These are phyloP conservation scores for Synanthedon andrenaeformis DNA, from an alignment of 2,888 invertebrate species.

Conservation along the genomic window DNA sequence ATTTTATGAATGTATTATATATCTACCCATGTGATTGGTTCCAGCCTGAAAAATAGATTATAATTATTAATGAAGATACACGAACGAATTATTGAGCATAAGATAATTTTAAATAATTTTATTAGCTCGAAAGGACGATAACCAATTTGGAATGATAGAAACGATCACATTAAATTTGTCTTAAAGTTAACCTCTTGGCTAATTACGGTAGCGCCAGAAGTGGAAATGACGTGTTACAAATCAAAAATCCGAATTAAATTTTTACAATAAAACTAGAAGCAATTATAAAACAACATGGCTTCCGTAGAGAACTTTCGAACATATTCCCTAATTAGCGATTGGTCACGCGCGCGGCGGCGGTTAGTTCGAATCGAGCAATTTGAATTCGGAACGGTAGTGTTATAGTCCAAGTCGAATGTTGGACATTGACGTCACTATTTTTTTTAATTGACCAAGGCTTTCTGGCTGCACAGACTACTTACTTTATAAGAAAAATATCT, in stretches of 20 bases:
- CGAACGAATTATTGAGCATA: too few species aligned
- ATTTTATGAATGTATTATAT: too few species aligned
- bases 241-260: slow-evolving; percentile 56
- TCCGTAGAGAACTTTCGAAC: slow-evolving; percentile 51
- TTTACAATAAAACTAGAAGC: slow-evolving; percentile 24
- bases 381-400: slow-evolving; percentile 55
- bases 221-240: slow-evolving; percentile 49
- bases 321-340: slow-evolving; percentile 68
- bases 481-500: background rate
- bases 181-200: too few species aligned
- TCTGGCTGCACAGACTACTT: background rate
- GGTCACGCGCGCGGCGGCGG: slow-evolving; percentile 61
- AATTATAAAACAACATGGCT: slow-evolving; percentile 61
- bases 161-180: too few species aligned
- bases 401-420: background rate
- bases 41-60: too few species aligned
- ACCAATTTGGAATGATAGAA: too few species aligned
- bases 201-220: slow-evolving; percentile 32
- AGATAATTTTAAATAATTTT: too few species aligned
- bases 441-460: background rate
- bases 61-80: too few species aligned
- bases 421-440: background rate
- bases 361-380: slow-evolving; percentile 57
- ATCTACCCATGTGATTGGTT: too few species aligned
- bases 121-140: too few species aligned